These are phyloP conservation scores for Clarias magur DNA, from an alignment of 2,113 vertebrate species.

Conservation along the genomic window DNA sequence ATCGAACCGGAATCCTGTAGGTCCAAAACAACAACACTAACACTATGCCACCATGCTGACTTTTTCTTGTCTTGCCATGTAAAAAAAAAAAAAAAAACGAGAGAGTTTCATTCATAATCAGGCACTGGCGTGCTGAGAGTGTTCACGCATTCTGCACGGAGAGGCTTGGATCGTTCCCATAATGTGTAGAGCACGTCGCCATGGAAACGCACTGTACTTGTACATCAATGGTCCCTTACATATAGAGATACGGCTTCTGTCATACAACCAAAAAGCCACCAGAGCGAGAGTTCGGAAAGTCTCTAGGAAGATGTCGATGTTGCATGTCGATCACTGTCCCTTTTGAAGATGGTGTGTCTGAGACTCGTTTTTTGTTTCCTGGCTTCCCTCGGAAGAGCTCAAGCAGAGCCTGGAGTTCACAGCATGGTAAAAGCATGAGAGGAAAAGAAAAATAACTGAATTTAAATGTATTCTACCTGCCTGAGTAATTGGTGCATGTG, in stretches of 20 bases:
- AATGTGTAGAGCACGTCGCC: slow-evolving; percentile 11
- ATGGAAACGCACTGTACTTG: slow-evolving; percentile 11
- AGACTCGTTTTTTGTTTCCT: background rate
- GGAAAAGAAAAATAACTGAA: background rate
- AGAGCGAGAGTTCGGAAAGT: no score
- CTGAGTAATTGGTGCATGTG: background rate
- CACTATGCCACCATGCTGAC: no score
- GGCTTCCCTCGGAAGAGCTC: background rate
- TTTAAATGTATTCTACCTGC: background rate
- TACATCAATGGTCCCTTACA: slow-evolving; percentile 1
- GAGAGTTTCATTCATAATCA: slow-evolving; percentile 11
- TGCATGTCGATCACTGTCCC: background rate
- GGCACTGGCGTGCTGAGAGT: background rate
- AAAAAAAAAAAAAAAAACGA: background rate
- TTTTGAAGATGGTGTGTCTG: background rate
- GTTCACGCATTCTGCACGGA: background rate
- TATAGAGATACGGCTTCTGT: slow-evolving; percentile 11
- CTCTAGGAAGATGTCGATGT: background rate
- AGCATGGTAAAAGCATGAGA: background rate
- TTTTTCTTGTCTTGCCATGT: background rate
- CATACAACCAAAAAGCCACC: background rate
- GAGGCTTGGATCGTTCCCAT: background rate
- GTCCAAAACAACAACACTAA: no score
- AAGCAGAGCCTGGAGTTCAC: background rate
- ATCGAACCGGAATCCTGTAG: no score